Conservation (phyloP, 1,140 invertebrate genomes). For the Microplitis demolitor region DNA sequence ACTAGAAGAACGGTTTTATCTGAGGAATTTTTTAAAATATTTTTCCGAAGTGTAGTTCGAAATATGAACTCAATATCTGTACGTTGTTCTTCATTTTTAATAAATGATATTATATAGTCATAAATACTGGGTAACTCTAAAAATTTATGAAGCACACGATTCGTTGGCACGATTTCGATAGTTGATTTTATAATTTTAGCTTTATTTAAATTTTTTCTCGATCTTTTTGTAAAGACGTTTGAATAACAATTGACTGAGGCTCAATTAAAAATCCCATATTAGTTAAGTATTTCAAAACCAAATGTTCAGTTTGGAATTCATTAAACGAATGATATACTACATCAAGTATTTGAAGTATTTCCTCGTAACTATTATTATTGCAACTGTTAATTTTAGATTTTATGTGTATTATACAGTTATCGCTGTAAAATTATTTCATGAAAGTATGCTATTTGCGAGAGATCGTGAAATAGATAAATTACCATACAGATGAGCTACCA, state of each 20-base stretch:
- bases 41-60: constrained; percentile 34
- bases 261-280: constrained; percentile 6
- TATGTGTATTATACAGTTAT: background rate
- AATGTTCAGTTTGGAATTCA: constrained; percentile 26
- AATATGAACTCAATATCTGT: constrained; percentile 24
- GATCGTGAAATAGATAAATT: constrained; percentile 19
- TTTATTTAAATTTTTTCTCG: constrained; percentile 19
- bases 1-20: constrained; percentile 42
- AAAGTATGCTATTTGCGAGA: background rate
- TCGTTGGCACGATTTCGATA: constrained; percentile 32
- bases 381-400: constrained; percentile 1
- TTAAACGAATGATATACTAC: constrained; percentile 18
- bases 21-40: constrained; percentile 31
- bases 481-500: constrained; percentile 28
- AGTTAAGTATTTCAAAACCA: constrained; percentile 14
- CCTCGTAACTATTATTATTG: constrained; percentile 19
- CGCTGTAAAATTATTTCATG: background rate
- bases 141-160: constrained; percentile 32
- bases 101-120: constrained; percentile 26
- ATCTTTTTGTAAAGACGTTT: background rate
- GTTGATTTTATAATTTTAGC: constrained; percentile 25
- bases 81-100: constrained; percentile 21
- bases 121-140: constrained; percentile 37
- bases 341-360: constrained; percentile 23
- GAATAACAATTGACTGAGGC: constrained; percentile 17